Evolutionary conservation across 2,113 vertebrate species (phyloP), one percentile per base, ranked within the genome.

Genomic region (Junco hyemalis): DNA sequence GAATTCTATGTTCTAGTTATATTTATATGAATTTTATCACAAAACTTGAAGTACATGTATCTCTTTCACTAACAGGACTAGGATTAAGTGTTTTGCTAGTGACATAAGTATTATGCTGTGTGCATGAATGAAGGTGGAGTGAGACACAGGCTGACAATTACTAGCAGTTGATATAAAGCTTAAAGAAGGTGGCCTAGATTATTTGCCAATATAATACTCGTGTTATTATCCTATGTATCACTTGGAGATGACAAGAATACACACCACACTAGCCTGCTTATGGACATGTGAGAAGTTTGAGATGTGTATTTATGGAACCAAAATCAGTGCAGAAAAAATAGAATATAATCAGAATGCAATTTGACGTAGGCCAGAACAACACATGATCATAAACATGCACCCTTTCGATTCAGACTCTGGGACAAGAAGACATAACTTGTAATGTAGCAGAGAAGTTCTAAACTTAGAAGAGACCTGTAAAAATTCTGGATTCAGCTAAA

Each of bases 361-460:
- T 14, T 5, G 7, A 74, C 0, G 0, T 29, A 64, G 31, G 22
- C 24, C 44, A 69, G 76, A 81, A 57, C 0, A 4, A 35, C 14
- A 57, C 12, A 21, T 2, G 21, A 14, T 17, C 1, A 2, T 18
- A 83, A 90, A 53, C 2, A 31, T 14, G 36, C 11, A 63, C 5
- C 12, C 11, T 76, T 68, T 51, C 86, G 44, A 61, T n/a, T 6
- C 26, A 79, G 40, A 61, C 14, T 81, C 16, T 31, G 33, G 2
- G 6, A 88, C 44, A 31, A 78, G 29, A 70, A 87, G 44, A 60
- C 20, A 56, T 40, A 70, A 66, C 4, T 18, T 60, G 35, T 12
- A 38, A 51, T 12, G 12, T 6, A 47, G 31, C 14, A 81, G 18
- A 78, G 24, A 21, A 29, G 29, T 76, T 47, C 12, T n/a, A 36